These are phyloP conservation scores for Gadus macrocephalus DNA, from an alignment of 2,113 vertebrate genomes.

Conservation along the genomic window DNA sequence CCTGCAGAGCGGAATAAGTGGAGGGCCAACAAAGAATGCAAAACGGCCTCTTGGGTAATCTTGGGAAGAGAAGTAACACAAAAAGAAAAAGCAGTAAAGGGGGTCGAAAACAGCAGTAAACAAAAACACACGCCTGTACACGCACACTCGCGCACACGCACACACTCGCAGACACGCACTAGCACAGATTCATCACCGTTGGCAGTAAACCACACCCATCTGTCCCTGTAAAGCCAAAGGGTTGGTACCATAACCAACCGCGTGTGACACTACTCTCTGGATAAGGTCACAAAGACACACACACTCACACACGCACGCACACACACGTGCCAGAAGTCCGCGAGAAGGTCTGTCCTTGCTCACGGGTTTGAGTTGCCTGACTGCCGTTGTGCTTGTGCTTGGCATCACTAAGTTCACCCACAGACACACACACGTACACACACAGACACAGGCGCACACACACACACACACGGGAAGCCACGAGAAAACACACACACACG, in stretches of 20 bases:
- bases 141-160: constrained; percentile 16
- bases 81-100: no score
- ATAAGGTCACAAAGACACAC: constrained; percentile 50
- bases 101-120: no score
- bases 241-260: constrained; percentile 43
- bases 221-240: constrained; percentile 44
- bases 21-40: no score
- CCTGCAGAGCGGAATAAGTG: no score
- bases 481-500: no score
- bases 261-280: constrained; percentile 52
- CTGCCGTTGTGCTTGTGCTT: constrained; percentile 55
- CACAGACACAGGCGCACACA: not conserved
- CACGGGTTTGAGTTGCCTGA: constrained; percentile 57
- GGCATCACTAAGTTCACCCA: constrained; percentile 42
- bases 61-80: no score
- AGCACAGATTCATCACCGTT: constrained; percentile 10
- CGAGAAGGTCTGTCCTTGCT: constrained; percentile 56
- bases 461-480: not conserved
- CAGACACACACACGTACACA: constrained; percentile 8
- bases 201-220: constrained; percentile 26
- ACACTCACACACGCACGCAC: constrained; percentile 22
- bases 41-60: no score
- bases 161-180: constrained; percentile 24
- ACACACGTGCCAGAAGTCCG: constrained; percentile 32
- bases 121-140: constrained; percentile 1